Conservation (phyloP, 2,888 invertebrate species). For the Lymantria monacha region DNA sequence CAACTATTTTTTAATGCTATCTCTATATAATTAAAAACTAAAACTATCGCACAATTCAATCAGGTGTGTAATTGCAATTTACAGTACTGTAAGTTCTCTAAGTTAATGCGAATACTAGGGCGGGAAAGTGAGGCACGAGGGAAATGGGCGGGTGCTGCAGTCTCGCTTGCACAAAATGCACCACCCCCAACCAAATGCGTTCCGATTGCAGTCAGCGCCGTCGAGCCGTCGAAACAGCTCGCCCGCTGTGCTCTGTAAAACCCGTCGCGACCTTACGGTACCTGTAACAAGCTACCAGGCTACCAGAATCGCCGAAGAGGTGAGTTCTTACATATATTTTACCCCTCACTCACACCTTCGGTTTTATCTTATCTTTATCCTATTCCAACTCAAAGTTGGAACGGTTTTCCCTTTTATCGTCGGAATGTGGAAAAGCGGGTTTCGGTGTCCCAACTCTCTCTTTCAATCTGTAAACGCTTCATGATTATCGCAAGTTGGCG, state of each 20-base stretch:
- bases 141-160: constrained; percentile 76
- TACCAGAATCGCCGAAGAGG: constrained; percentile 63
- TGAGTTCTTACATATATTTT: constrained; percentile 70
- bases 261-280: constrained; percentile 64
- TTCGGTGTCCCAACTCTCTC: constrained; percentile 77
- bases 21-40: constrained; percentile 12
- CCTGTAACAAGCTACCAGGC: constrained; percentile 79
- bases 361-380: constrained; percentile 47
- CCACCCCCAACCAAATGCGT: constrained; percentile 68
- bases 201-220: constrained; percentile 71
- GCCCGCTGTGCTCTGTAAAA: constrained; percentile 53
- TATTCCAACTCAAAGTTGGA: constrained; percentile 49
- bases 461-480: constrained; percentile 72
- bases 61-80: constrained; percentile 37
- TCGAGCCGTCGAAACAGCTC: constrained; percentile 63
- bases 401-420: constrained; percentile 77
- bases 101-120: constrained; percentile 66
- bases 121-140: constrained; percentile 79
- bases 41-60: constrained; percentile 30
- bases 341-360: constrained; percentile 52
- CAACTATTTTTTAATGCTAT: not conserved
- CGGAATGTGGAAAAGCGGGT: constrained; percentile 79
- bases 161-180: constrained; percentile 80
- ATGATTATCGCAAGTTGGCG: constrained; percentile 45
- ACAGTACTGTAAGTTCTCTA: constrained; percentile 51